Evolutionary conservation across 2,888 invertebrate species (phyloP), one percentile per base, ranked within the genome.

Genomic region (Tetrapedia diversipes): DNA sequence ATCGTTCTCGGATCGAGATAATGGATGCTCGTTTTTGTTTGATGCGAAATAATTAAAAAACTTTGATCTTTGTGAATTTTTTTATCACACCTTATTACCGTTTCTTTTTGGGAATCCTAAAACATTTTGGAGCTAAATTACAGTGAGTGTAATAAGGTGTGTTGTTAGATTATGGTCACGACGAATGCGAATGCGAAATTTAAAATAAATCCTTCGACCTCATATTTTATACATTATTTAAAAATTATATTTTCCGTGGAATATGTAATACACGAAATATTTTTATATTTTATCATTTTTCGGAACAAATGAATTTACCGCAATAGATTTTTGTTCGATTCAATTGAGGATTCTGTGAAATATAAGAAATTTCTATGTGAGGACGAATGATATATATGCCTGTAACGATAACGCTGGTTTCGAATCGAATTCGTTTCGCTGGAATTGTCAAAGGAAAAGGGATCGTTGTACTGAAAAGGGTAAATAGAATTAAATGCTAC

Each of bases 161-260:
- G n/a, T n/a, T n/a, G n/a, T n/a, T n/a, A n/a, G n/a, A n/a, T n/a
- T n/a, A n/a, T n/a, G n/a, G n/a, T n/a, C n/a, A n/a, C n/a, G n/a
- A n/a, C n/a, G n/a, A n/a, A n/a, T n/a, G 11, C 22, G 19, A 51
- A 39, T 34, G 14, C 34, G 11, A 8, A 14, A 22, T 11, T 14
- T 7, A 32, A 57, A 8, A 22, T 19, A 19, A 14, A 37, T 10
- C 2, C 39, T 49, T 14, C 47, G 49, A 27, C 32, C 49, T 59
- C 56, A 45, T 43, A 56, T 56, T 67, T 57, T 14, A 43, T 29
- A n/a, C n/a, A n/a, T n/a, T n/a, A n/a, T n/a, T n/a, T n/a, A n/a
- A n/a, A n/a, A n/a, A n/a, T 0, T 22, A 8, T 14, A 10, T 24
- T 8, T 8, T 47, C 1, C 4, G 4, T 41, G 4, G 6, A 43